These are phyloP conservation scores for Hepsetus odoe DNA, from an alignment of 2,113 vertebrate species.

Conservation along the genomic window DNA sequence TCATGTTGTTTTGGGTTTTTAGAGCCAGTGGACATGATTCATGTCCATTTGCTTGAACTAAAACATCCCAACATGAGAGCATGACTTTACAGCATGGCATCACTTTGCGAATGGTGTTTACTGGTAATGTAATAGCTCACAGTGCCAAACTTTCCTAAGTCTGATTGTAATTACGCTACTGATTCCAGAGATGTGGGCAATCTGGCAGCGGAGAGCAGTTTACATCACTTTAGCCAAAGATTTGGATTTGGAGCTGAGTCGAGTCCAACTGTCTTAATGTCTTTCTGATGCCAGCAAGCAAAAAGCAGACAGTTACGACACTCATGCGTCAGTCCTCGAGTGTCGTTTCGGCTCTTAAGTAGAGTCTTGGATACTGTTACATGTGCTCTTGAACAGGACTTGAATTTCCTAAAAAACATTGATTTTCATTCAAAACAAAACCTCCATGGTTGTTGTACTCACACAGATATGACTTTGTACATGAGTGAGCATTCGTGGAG, in stretches of 20 bases:
- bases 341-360: too few species aligned
- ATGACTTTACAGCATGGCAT: constrained; percentile 4
- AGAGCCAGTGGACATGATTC: constrained; percentile 25
- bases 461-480: neutral
- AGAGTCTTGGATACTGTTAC: neutral
- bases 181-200: neutral
- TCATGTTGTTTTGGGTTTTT: constrained; percentile 22
- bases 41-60: constrained; percentile 21
- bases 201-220: neutral
- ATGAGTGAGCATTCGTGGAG: too few species aligned
- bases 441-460: neutral
- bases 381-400: neutral
- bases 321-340: neutral
- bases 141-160: constrained; percentile 26
- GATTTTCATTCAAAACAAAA: neutral
- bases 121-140: constrained; percentile 5
- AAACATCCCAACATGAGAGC: constrained; percentile 7
- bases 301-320: neutral
- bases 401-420: neutral
- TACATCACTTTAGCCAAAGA: neutral
- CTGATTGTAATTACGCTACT: constrained; percentile 10
- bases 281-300: neutral
- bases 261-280: neutral
- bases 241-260: neutral
- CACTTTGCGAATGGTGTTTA: neutral